A percentile compares a stretch with the other conserved stretches of the same genome.
These are phyloP conservation scores for Rhodinocichla rosea DNA, from an alignment of 2,113 vertebrate genomes.

Conservation along the genomic window DNA sequence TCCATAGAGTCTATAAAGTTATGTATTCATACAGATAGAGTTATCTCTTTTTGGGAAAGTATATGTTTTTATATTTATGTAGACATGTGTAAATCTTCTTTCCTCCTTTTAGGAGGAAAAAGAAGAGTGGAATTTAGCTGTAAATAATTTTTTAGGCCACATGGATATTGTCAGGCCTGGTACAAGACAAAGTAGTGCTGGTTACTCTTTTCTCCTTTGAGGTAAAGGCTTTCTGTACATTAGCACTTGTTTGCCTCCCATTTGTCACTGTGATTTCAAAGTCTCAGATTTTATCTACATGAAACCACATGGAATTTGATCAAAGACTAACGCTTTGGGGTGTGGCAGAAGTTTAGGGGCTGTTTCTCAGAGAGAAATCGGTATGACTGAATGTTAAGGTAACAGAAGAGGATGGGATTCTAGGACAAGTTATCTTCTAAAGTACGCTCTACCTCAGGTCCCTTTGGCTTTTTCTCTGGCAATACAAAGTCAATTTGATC, in stretches of 20 bases:
- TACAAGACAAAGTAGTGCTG: background rate
- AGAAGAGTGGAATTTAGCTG: background rate
- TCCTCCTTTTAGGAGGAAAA: background rate
- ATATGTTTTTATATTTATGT: background rate
- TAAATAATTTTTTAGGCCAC: background rate
- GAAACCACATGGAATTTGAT: background rate
- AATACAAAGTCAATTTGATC: background rate
- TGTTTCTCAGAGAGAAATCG: background rate
- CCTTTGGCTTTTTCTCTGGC: background rate
- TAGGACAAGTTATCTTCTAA: background rate
- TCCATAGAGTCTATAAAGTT: background rate
- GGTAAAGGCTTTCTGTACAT: background rate
- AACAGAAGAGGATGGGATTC: background rate
- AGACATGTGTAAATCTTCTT: background rate
- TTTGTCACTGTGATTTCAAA: background rate
- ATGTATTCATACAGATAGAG: background rate
- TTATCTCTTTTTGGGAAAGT: background rate
- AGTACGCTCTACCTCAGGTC: background rate
- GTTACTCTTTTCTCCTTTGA: background rate
- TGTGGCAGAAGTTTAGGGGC: background rate
- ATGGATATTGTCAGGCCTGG: background rate
- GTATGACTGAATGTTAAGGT: background rate
- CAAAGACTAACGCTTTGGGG: background rate
- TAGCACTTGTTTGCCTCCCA: background rate
- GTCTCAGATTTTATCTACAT: background rate